A percentile compares a stretch with the other conserved stretches of the same genome.
Evolutionary conservation across 1,140 invertebrate genomes (phyloP).

Genomic region (Philaenus spumarius): DNA sequence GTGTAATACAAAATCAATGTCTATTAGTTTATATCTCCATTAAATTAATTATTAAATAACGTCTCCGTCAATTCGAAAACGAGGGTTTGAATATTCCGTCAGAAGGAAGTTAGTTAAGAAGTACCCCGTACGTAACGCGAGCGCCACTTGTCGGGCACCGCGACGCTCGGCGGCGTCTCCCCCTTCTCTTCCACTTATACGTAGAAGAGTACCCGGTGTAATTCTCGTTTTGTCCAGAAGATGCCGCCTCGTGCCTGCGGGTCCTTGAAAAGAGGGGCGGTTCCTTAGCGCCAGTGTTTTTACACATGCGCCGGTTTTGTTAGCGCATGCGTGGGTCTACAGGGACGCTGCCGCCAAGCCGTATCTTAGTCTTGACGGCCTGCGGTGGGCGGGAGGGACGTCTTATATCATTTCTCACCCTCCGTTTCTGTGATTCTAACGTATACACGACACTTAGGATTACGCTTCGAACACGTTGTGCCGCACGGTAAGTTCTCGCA

Average conservation of each 20-base stretch:
- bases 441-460: too few species aligned
- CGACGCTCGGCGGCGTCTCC: neutral
- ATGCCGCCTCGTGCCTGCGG: constrained; percentile 12
- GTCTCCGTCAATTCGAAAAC: too few species aligned
- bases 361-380: constrained; percentile 15
- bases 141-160: neutral
- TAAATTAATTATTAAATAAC: too few species aligned
- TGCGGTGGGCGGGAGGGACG: constrained; percentile 6
- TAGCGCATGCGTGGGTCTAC: neutral
- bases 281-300: constrained; percentile 7
- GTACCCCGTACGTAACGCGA: neutral
- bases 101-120: constrained; percentile 1
- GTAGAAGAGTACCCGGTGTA: neutral
- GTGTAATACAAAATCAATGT: too few species aligned
- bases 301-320: constrained; percentile 11
- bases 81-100: neutral
- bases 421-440: too few species aligned
- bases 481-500: too few species aligned
- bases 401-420: too few species aligned
- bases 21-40: too few species aligned
- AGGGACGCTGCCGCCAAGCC: neutral
- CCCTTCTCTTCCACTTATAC: neutral
- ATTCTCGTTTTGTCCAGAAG: constrained; percentile 14
- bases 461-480: too few species aligned
- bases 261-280: constrained; percentile 14